Evolutionary conservation across 2,113 vertebrate genomes (phyloP), one percentile per base, ranked within the genome.

Genomic region (Mesoclemmys tuberculata): DNA sequence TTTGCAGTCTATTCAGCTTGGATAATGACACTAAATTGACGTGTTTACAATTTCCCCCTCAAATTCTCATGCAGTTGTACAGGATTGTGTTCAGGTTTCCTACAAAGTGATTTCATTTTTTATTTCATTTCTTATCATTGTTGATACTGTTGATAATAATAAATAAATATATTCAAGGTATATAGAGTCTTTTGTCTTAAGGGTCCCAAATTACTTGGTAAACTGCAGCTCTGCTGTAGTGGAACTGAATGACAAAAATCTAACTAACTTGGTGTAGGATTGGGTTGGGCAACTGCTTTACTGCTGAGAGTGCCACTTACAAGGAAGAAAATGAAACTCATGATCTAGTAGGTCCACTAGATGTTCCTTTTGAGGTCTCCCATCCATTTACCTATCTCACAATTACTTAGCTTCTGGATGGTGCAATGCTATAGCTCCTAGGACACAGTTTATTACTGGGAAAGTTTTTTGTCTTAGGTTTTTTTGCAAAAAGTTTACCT

Each of bases 401-500:
- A 18, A 29, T 95, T 95, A 94, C 88, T 96, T 93, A 93, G 55
- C 82, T 93, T 91, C 93, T 92, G 87, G 1, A 2, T 92, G 90
- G 80, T 3, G 4, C 79, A 90, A 94, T 92, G 91, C 94, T 96
- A 86, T 64, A 31, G 61, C 61, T 64, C 14, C 31, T 68, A 68
- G 16, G 61, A n/a, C 35, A 68, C 61, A 2, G 4, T 68, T 68
- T 68, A n/a, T 68, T 68, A n/a, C 35, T n/a, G 61, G 61, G 35
- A 68, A 68, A n/a, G 61, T 6, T 68, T 68, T 68, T 68, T n/a
- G 7, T 31, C 16, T n/a, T 68, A 19, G 61, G 31, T 3, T n/a
- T 68, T 68, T 68, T 68, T 68, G 61, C 61, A 68, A 35, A 68
- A 74, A n/a, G 21, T 74, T 80, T 78, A 88, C 93, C 82, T 96